Percentiles rank a stretch among this genome's conserved stretches.
Evolutionary conservation across 1,140 invertebrate species (phyloP).

Genomic region (Cyphomyrmex costatus): DNA sequence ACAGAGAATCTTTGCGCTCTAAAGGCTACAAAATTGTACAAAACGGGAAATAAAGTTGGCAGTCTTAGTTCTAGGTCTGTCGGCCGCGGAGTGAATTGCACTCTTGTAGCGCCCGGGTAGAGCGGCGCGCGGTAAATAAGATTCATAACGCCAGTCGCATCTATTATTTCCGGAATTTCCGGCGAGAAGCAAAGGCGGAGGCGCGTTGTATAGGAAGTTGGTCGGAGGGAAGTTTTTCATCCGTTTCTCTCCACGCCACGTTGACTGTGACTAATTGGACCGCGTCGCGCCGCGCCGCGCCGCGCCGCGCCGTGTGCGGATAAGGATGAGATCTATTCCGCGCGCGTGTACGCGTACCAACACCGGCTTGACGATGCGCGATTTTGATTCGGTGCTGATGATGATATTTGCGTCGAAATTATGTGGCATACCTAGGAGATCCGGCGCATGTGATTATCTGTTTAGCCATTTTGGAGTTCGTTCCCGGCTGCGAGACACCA

Average conservation of each 20-base stretch:
- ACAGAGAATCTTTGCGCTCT: not conserved
- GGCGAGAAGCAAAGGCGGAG: slow-evolving; percentile 18
- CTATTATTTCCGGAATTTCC: slow-evolving; percentile 68
- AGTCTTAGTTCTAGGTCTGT: slow-evolving; percentile 31
- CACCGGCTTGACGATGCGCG: slow-evolving; percentile 3
- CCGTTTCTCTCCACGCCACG: slow-evolving; percentile 65
- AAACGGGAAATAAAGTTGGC: slow-evolving; percentile 32
- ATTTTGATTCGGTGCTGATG: slow-evolving; percentile 47
- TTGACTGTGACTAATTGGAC: slow-evolving; percentile 59
- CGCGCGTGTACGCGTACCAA: not conserved
- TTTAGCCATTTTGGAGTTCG: slow-evolving; percentile 26
- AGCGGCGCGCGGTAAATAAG: slow-evolving; percentile 63
- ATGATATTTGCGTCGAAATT: slow-evolving; percentile 57
- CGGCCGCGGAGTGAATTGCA: slow-evolving; percentile 49
- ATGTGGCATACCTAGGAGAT: slow-evolving; percentile 34
- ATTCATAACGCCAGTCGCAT: slow-evolving; percentile 68
- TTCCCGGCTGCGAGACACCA: not conserved
- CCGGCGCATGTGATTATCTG: slow-evolving; percentile 22
- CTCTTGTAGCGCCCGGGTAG: slow-evolving; percentile 31
- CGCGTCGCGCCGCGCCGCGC: slow-evolving; percentile 12
- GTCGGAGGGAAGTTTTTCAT: slow-evolving; percentile 64
- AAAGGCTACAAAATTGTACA: slow-evolving; percentile 10
- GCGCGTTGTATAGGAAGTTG: slow-evolving; percentile 67
- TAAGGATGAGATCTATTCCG: slow-evolving; percentile 49
- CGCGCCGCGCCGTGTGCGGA: not conserved